Conservation (phyloP, 1,140 invertebrate species). For the Episyrphus balteatus region DNA sequence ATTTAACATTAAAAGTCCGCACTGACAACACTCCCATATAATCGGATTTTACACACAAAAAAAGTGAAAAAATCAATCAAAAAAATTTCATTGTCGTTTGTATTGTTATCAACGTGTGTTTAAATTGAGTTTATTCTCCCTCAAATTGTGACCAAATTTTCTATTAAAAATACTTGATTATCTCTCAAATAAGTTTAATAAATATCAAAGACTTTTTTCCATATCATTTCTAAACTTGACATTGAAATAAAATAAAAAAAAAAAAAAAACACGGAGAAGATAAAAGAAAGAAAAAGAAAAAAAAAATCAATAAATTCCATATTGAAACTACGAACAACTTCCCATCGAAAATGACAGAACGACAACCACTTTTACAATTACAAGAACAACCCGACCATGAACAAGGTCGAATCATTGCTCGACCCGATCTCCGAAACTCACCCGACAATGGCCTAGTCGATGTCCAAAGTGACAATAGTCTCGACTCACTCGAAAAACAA, state of each 20-base stretch:
- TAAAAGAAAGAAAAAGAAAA: neutral
- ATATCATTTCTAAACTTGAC: neutral
- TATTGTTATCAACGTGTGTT: too few species aligned
- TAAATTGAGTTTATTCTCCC: too few species aligned
- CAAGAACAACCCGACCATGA: slow-evolving; percentile 16
- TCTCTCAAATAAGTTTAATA: too few species aligned
- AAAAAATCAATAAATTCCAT: neutral
- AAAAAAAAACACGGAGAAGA: neutral
- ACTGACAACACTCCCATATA: too few species aligned
- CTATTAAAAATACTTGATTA: too few species aligned
- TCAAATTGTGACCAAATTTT: too few species aligned
- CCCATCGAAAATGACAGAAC: slow-evolving; percentile 39
- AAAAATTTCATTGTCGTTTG: too few species aligned
- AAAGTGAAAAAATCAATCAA: too few species aligned
- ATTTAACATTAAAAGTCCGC: too few species aligned
- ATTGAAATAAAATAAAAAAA: neutral
- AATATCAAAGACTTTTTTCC: neutral
- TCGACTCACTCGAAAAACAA: neutral
- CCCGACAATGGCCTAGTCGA: slow-evolving; percentile 36
- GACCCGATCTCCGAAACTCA: slow-evolving; percentile 27
- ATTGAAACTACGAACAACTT: neutral
- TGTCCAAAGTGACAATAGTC: slow-evolving; percentile 31
- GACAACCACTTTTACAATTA: slow-evolving; percentile 37
- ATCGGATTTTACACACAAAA: too few species aligned
- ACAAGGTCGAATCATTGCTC: slow-evolving; percentile 5